A percentile compares a stretch with the other conserved stretches of the same genome.
Evolutionary conservation across 2,888 invertebrate species (phyloP).

Genomic region (Chalcosyrphus nemorum): DNA sequence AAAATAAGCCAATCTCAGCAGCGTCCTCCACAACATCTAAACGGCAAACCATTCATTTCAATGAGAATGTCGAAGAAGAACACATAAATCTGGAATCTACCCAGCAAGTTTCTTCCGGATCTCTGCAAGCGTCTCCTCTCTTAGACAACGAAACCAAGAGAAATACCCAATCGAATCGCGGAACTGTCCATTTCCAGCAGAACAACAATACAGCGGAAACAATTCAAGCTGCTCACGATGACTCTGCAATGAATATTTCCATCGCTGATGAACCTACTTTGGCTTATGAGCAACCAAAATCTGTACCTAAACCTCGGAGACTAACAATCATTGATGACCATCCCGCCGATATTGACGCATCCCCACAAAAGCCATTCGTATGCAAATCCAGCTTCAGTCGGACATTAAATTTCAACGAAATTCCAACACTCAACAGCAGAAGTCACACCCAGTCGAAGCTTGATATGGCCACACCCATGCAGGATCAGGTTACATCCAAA

Average conservation of each 20-base stretch:
- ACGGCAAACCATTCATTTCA: not conserved
- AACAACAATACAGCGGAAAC: conserved; percentile 21
- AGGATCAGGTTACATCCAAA: not conserved
- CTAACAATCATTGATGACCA: conserved; percentile 14
- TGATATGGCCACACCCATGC: not conserved
- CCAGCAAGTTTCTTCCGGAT: not conserved
- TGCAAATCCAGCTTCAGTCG: conserved; percentile 57
- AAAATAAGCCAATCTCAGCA: not conserved
- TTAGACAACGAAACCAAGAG: conserved; percentile 24
- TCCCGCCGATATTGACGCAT: conserved; percentile 25
- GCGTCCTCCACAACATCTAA: not conserved
- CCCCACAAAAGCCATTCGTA: not conserved
- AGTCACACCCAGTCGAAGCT: not conserved
- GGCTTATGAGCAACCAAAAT: not conserved
- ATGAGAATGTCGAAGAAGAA: not conserved
- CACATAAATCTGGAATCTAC: not conserved
- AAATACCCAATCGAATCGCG: conserved; percentile 6
- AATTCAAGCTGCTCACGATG: not conserved
- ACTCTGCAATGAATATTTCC: not conserved
- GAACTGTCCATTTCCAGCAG: conserved; percentile 8
- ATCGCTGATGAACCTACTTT: not conserved
- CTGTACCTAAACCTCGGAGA: conserved; percentile 23
- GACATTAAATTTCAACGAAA: conserved; percentile 43
- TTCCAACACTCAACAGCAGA: not conserved
- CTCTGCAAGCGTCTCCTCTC: too few relatives aligned